A percentile compares a stretch with the other conserved stretches of the same genome.
These are phyloP conservation scores for Meles meles DNA, from an alignment of 2,113 vertebrate genomes.

Conservation along the genomic window DNA sequence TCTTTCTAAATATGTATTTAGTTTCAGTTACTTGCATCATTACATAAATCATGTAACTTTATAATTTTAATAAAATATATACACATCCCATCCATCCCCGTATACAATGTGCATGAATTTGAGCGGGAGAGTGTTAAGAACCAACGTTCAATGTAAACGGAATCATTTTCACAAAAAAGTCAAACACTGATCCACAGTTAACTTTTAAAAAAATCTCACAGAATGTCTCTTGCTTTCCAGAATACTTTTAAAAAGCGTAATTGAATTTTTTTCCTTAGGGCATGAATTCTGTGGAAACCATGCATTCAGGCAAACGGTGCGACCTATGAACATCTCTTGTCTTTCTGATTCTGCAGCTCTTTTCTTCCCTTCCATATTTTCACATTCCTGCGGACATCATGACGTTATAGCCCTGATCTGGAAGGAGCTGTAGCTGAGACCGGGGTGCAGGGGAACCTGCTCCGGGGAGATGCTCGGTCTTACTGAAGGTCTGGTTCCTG, in stretches of 20 bases:
- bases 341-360: not conserved
- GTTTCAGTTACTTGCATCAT: not conserved
- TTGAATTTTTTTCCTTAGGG: not conserved
- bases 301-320: not conserved
- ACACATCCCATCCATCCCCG: not conserved
- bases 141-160: not conserved
- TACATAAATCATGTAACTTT: not conserved
- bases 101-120: not conserved
- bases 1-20: not conserved
- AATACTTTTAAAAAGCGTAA: not conserved
- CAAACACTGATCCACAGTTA: not conserved
- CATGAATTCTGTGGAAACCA: not conserved
- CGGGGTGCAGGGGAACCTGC: not conserved
- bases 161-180: not conserved
- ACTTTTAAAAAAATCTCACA: not conserved
- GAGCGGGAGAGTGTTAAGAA: not conserved
- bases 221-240: not conserved
- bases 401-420: not conserved
- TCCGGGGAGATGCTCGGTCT: accelerated
- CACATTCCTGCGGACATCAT: accelerated
- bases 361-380: not conserved
- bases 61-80: not conserved
- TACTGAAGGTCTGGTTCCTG: not conserved
- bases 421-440: not conserved
- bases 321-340: not conserved